A percentile compares a stretch with the other conserved stretches of the same genome.
These are phyloP conservation scores for Drosophila tsacasi DNA, from an alignment of 1,140 invertebrate species.

Conservation along the genomic window DNA sequence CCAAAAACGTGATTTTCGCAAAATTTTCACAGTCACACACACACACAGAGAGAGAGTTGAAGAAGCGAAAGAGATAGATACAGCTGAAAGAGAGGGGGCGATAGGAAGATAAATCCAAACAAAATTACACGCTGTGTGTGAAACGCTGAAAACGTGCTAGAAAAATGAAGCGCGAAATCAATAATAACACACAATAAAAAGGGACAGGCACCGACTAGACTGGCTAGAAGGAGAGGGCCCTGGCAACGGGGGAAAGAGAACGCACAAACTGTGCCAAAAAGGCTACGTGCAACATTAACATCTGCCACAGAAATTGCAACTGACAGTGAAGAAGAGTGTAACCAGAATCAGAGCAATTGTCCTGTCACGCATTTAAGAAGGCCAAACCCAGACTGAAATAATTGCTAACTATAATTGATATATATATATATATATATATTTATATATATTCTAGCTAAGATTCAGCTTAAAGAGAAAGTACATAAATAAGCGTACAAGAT, in stretches of 20 bases:
- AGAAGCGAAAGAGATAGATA: conserved; percentile 9
- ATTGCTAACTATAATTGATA: conserved; percentile 23
- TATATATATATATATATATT: neutral
- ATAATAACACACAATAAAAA: conserved; percentile 61
- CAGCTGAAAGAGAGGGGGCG: neutral
- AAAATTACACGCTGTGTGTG: conserved; percentile 74
- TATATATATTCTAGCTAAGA: neutral
- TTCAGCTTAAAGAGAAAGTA: neutral
- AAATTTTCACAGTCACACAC: conserved; percentile 30
- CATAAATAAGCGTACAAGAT: no score
- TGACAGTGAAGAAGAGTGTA: conserved; percentile 2
- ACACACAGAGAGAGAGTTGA: conserved; percentile 4
- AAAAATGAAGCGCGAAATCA: conserved; percentile 80
- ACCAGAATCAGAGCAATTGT: conserved; percentile 34
- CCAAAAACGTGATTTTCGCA: conserved; percentile 52
- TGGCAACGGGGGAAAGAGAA: neutral
- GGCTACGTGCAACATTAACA: conserved; percentile 50
- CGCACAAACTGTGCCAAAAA: conserved; percentile 33
- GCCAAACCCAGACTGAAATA: conserved; percentile 11
- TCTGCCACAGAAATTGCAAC: conserved; percentile 11
- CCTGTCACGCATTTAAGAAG: conserved; percentile 31
- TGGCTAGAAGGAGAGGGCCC: neutral
- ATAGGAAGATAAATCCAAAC: conserved; percentile 66
- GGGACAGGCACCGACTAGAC: conserved; percentile 13
- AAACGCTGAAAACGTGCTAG: conserved; percentile 71